These are phyloP conservation scores for Bufo gargarizans DNA, from an alignment of 2,113 vertebrate species.

Conservation along the genomic window DNA sequence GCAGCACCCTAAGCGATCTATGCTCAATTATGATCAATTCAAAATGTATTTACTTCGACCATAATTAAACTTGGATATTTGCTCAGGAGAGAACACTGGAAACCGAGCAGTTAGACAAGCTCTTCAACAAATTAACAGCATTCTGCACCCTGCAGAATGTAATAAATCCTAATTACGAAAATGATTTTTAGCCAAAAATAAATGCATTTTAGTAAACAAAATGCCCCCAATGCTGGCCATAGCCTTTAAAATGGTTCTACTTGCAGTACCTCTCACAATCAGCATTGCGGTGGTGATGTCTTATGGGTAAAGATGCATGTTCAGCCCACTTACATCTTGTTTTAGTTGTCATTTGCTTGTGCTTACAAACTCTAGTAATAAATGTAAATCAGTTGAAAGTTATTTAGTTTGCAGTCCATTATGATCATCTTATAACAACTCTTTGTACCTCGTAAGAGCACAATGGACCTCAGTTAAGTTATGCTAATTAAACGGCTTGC, in stretches of 20 bases:
- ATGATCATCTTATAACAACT: background rate
- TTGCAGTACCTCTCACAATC: background rate
- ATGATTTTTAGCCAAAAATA: too few relatives aligned
- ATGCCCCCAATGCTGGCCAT: too few relatives aligned
- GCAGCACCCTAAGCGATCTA: too few relatives aligned
- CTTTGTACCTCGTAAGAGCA: background rate
- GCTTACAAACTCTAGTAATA: background rate
- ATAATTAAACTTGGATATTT: too few relatives aligned
- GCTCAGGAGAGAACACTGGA: too few relatives aligned
- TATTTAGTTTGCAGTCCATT: background rate
- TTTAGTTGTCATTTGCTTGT: background rate
- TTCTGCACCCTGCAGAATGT: too few relatives aligned
- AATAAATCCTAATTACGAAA: too few relatives aligned
- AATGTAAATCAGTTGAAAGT: background rate
- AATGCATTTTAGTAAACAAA: too few relatives aligned
- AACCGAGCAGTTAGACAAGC: too few relatives aligned
- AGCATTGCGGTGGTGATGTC: background rate
- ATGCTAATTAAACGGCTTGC: background rate
- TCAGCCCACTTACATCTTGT: background rate
- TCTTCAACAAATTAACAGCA: too few relatives aligned
- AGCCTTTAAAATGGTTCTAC: background rate
- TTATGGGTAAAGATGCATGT: background rate
- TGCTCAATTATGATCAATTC: too few relatives aligned
- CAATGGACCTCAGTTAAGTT: slow-evolving; percentile 20
- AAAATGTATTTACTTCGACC: too few relatives aligned